Evolutionary conservation across 2,113 vertebrate genomes (phyloP).

Genomic region (Dromaius novaehollandiae): DNA sequence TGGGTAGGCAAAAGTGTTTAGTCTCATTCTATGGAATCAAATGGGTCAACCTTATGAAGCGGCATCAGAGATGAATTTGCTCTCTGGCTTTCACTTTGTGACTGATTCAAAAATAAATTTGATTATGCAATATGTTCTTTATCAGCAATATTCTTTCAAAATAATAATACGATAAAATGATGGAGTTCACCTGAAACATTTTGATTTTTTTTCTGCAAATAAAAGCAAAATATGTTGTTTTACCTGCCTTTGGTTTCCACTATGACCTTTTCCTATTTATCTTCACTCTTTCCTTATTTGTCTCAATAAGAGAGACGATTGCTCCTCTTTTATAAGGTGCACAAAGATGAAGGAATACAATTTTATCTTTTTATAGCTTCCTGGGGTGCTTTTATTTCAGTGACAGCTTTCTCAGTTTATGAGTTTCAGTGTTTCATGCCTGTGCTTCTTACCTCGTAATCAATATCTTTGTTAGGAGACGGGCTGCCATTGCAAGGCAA

Average conservation of each 20-base stretch:
- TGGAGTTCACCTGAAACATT: background rate
- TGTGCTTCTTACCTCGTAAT: background rate
- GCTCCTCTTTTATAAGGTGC: background rate
- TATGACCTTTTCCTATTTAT: background rate
- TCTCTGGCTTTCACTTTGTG: background rate
- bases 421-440: accelerated
- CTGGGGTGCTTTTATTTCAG: background rate
- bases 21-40: background rate
- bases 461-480: background rate
- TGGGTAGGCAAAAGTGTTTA: background rate
- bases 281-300: background rate
- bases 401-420: background rate
- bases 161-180: background rate
- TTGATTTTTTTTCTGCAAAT: background rate
- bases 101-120: background rate
- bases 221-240: background rate
- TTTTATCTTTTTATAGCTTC: background rate
- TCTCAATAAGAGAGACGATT: background rate
- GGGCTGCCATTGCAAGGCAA: background rate
- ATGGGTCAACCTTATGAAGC: background rate
- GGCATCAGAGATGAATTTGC: background rate
- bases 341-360: background rate
- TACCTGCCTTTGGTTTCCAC: background rate
- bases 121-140: background rate
- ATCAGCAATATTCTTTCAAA: background rate